Base-by-base conservation (phyloP, 2,797 vertebrate genomes). In the Enteromius viviparus region DNA sequence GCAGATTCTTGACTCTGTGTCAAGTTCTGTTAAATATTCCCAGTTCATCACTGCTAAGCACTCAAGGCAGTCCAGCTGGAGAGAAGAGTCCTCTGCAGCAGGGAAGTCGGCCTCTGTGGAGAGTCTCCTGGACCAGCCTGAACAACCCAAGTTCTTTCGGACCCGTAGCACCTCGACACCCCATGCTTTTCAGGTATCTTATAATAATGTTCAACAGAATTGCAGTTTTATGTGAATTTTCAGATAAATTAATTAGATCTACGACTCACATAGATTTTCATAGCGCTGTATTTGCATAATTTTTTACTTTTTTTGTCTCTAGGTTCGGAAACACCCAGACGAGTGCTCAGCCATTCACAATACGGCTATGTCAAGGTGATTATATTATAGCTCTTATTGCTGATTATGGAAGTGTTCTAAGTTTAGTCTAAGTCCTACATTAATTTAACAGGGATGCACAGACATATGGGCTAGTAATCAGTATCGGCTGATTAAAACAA, bases 151-250 rank as follows among this genome's bases (percentile, higher is more conserved):
- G 70, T 89, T 93, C 68, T 88, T 87, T 84, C 89, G 86, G 2
- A 92, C 89, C 71, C 90, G 92, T 51, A 92, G 94, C 6, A 95
- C 89, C 70, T 95, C 94, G 0, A 90, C 90, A 34, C 91, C 95
- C 83, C 80, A 92, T 71, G 86, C 89, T 45, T 86, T 91, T 9
- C 51, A 93, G 94, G 95, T 95, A 91, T 90, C 11, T 65, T n/a
- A 42, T 37, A 83, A 85, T 86, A 75, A 80, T 68, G 79, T 83
- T 84, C 78, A 86, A 89, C 88, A 81, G 79, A 84, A 72, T 81
- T 76, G 87, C 86, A 90, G 86, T 87, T 85, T 92, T 37, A 29
- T 17, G 75, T 84, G 87, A 81, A 89, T 87, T 62, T 87, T 42
- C 84, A 90, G 83, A 88, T 88, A 76, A 91, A 89, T 86, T 89